These are phyloP conservation scores for Alauda arvensis DNA, from an alignment of 2,797 vertebrate species.

Conservation along the genomic window DNA sequence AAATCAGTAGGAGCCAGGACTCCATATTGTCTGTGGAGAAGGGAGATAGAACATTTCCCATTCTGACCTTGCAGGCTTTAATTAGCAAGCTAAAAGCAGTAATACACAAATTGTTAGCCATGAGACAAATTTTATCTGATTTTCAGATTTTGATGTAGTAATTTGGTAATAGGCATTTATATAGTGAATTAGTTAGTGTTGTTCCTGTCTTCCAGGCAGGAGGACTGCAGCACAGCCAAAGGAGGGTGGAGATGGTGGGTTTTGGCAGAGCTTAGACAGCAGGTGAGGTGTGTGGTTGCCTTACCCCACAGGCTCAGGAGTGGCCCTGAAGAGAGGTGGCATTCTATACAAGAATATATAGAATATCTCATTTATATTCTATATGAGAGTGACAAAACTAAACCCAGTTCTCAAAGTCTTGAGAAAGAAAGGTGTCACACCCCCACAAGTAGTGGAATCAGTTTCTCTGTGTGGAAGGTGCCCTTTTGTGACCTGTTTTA, in stretches of 20 bases:
- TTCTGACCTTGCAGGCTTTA: neutral
- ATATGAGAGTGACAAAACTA: accelerated
- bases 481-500: neutral
- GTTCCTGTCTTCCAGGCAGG: neutral
- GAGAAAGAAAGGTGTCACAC: neutral
- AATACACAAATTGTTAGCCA: neutral
- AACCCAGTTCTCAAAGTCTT: neutral
- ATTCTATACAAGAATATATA: neutral
- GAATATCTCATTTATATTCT: neutral
- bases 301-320: neutral
- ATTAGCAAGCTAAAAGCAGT: neutral
- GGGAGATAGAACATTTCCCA: neutral
- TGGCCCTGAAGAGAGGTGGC: neutral
- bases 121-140: neutral
- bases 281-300: neutral
- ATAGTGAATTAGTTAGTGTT: neutral
- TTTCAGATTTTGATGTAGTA: neutral
- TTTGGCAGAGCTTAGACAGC: neutral
- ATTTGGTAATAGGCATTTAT: neutral
- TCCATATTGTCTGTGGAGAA: neutral
- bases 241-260: neutral
- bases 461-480: neutral
- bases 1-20: neutral
- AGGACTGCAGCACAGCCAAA: neutral
- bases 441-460: accelerated